Base-by-base conservation (phyloP, 2,797 vertebrate genomes). In the Lepus townsendii region DNA sequence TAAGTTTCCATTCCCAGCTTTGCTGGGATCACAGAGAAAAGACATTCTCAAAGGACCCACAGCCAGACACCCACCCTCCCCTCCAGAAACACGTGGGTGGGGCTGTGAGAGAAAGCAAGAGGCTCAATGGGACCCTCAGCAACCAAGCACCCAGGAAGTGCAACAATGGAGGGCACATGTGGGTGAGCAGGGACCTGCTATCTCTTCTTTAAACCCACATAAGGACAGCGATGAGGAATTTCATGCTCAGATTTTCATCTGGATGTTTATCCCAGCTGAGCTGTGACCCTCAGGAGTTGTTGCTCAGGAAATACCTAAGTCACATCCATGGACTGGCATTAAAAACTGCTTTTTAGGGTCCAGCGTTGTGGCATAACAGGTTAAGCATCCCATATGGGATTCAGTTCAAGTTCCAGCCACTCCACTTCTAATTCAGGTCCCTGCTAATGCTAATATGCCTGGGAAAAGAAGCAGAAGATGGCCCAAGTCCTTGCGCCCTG, bases 161-260 rank as follows among this genome's bases (percentile, higher is more conserved):
- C 50, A 9, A 0, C 17, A 16, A 0, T 22, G 52, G 20, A 66
- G 47, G 12, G 19, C 2, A 1, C 12, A 4, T 5, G 1, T 47
- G 20, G 13, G 17, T 0, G 2, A 5, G 1, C 4, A n/a, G 11
- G 3, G 13, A 32, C 20, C n/a, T 10, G 0, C 1, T 4, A 14
- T 60, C 22, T 68, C 62, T 35, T 60, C 69, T 42, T 6, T 26
- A 60, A 71, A n/a, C 5, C 57, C 71, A 26, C 5, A 11, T 3
- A 71, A 72, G 69, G 32, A 69, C 13, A 20, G 17, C 9, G 10
- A 57, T 2, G 17, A 69, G 13, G 30, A 87, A 38, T 20, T 11
- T 50, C 8, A 4, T 30, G 6, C 35, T 72, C 38, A 57, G 13
- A 32, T 91, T 66, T 78, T 26, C 14, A 32, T 42, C 16, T 14